A percentile compares a stretch with the other conserved stretches of the same genome.
Evolutionary conservation across 2,888 invertebrate genomes (phyloP).

Genomic region (Leuctra nigra): DNA sequence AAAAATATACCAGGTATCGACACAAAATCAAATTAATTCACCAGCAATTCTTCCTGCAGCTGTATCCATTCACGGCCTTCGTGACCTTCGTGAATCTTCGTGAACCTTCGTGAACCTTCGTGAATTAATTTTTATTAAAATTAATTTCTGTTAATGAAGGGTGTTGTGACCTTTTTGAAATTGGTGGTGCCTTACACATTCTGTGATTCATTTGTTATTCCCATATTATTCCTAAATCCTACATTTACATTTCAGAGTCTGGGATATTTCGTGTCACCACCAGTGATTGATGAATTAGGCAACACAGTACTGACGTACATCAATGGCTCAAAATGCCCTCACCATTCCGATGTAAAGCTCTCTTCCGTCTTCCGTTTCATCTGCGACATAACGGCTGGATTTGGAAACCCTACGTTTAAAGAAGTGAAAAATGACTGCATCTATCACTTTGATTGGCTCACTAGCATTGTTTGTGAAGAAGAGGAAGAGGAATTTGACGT

Average conservation of each 20-base stretch:
- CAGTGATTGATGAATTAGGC: background rate
- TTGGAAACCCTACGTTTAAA: slow-evolving; percentile 16
- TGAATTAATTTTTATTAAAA: no score
- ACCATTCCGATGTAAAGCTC: background rate
- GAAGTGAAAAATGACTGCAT: slow-evolving; percentile 9
- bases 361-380: slow-evolving; percentile 4
- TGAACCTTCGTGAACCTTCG: no score
- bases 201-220: background rate
- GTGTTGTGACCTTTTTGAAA: background rate
- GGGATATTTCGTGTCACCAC: slow-evolving; percentile 13
- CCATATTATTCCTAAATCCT: background rate
- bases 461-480: slow-evolving; percentile 15
- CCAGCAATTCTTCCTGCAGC: no score
- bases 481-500: background rate
- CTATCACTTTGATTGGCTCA: slow-evolving; percentile 20
- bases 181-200: background rate
- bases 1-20: no score
- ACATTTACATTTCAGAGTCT: slow-evolving; percentile 12
- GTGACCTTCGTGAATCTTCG: no score
- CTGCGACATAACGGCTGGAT: background rate
- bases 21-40: no score
- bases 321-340: slow-evolving; percentile 2
- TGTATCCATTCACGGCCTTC: no score
- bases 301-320: slow-evolving; percentile 4
- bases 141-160: no score